Evolutionary conservation across 2,113 vertebrate species (phyloP).

Genomic region (Plestiodon gilberti): DNA sequence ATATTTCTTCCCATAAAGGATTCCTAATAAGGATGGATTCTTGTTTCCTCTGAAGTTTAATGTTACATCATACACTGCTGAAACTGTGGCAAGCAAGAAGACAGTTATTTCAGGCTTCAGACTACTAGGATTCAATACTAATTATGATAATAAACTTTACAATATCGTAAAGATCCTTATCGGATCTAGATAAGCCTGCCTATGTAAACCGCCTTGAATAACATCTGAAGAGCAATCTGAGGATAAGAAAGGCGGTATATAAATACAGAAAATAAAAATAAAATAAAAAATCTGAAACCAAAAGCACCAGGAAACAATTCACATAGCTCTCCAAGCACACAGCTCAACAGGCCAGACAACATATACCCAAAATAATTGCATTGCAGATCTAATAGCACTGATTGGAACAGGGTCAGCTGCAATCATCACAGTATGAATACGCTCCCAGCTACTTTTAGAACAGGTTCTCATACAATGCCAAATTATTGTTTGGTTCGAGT

Average conservation of each 20-base stretch:
- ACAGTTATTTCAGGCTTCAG: background rate
- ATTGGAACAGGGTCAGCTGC: background rate
- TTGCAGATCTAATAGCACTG: background rate
- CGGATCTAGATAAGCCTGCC: too few relatives aligned
- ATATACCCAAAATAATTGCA: background rate
- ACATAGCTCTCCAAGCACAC: background rate
- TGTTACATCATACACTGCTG: constrained; percentile 96
- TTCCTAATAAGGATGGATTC: constrained; percentile 93
- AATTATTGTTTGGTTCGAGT: background rate
- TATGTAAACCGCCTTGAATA: too few relatives aligned
- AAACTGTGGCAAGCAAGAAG: constrained; percentile 75
- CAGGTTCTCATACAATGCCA: background rate
- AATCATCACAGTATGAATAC: background rate
- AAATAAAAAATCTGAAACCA: too few relatives aligned
- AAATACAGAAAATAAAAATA: too few relatives aligned
- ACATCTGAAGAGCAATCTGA: too few relatives aligned
- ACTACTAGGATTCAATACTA: background rate
- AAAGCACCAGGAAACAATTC: background rate
- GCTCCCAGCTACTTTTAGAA: background rate
- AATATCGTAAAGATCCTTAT: too few relatives aligned
- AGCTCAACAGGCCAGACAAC: background rate
- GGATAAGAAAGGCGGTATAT: too few relatives aligned
- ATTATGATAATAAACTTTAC: background rate
- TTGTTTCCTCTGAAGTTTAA: constrained; percentile 96
- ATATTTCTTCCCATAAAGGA: constrained; percentile 95